Evolutionary conservation across 2,888 invertebrate species (phyloP).

Genomic region (Elysia crispata): DNA sequence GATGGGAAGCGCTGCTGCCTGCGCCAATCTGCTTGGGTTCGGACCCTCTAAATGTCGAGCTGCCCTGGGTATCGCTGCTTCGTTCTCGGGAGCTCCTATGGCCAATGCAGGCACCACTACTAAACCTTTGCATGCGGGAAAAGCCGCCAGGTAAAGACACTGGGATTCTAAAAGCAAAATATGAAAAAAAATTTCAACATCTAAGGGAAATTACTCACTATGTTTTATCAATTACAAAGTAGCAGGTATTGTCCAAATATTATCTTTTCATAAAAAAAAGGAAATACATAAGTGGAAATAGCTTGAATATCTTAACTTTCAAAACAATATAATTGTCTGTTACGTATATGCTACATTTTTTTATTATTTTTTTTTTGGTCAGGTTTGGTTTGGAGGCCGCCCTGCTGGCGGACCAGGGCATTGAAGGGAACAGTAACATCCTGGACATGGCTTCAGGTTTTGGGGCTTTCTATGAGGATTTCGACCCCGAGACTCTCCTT

Average conservation of each 20-base stretch:
- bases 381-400: constrained; percentile 65
- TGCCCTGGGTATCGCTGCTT: constrained; percentile 65
- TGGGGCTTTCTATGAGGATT: constrained; percentile 66
- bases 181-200: too few relatives aligned
- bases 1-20: constrained; percentile 67
- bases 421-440: constrained; percentile 64
- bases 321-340: too few relatives aligned
- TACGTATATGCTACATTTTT: not conserved
- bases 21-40: constrained; percentile 59
- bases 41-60: constrained; percentile 58
- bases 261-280: too few relatives aligned
- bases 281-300: too few relatives aligned
- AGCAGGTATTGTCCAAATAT: too few relatives aligned
- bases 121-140: constrained; percentile 66
- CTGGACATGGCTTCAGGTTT: constrained; percentile 63
- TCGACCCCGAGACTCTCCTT: constrained; percentile 57
- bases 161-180: too few relatives aligned
- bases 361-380: not conserved
- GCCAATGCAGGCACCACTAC: constrained; percentile 68
- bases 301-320: too few relatives aligned
- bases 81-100: constrained; percentile 68
- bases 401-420: constrained; percentile 59
- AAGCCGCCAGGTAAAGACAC: constrained; percentile 58
- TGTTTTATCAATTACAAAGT: too few relatives aligned
- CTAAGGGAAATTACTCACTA: too few relatives aligned